Conservation (phyloP, 2,113 vertebrate genomes). For the Haemorhous mexicanus region DNA sequence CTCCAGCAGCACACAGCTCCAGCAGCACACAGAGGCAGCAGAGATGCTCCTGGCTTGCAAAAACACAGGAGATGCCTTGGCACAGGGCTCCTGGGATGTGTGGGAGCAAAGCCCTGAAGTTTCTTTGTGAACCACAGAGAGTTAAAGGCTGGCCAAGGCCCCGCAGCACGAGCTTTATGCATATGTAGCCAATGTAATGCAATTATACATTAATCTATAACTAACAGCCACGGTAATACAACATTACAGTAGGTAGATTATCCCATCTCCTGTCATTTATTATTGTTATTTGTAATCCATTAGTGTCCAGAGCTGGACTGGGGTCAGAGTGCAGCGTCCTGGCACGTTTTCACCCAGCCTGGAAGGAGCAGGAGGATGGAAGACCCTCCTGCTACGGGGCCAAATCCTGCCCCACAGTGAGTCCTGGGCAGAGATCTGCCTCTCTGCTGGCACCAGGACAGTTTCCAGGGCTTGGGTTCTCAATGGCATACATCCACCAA, state of each 20-base stretch:
- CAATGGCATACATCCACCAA: neutral
- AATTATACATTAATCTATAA: slow-evolving; percentile 68
- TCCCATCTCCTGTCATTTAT: slow-evolving; percentile 66
- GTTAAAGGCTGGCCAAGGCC: slow-evolving; percentile 43
- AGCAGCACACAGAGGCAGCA: neutral
- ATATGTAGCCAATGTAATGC: slow-evolving; percentile 57
- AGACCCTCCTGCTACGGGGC: neutral
- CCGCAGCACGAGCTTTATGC: slow-evolving; percentile 32
- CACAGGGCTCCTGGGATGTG: neutral
- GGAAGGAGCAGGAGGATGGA: neutral
- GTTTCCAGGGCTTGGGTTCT: neutral
- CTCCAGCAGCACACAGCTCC: neutral
- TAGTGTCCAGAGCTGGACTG: slow-evolving; percentile 49
- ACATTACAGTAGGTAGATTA: slow-evolving; percentile 67
- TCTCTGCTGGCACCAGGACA: neutral
- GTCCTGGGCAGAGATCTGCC: neutral
- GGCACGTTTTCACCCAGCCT: neutral
- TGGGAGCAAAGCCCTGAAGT: neutral
- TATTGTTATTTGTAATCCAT: slow-evolving; percentile 63
- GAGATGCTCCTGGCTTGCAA: neutral
- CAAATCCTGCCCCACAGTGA: neutral
- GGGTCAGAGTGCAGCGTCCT: slow-evolving; percentile 50
- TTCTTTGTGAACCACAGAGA: slow-evolving; percentile 16
- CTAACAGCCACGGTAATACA: slow-evolving; percentile 58
- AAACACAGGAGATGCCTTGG: accelerated